Conservation (phyloP, 2,888 invertebrate genomes). For the Brenthis daphne region DNA sequence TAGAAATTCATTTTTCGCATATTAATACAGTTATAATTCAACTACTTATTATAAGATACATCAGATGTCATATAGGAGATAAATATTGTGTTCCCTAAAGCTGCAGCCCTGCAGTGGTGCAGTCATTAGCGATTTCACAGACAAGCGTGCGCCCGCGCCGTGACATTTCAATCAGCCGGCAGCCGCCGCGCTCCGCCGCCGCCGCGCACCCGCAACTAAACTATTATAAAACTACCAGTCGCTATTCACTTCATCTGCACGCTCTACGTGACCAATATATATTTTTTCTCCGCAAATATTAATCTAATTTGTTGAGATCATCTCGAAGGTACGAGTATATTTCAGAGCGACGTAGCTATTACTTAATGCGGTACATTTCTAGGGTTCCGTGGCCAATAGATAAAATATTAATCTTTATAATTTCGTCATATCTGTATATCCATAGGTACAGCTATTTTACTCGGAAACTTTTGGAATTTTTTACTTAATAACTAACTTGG, state of each 20-base stretch:
- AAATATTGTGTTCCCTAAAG: not conserved
- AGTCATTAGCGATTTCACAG: constrained; percentile 47
- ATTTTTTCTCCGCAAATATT: constrained; percentile 2
- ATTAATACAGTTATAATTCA: too few relatives aligned
- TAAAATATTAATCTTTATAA: too few relatives aligned
- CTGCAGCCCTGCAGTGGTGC: constrained; percentile 17
- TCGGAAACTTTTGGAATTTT: too few relatives aligned
- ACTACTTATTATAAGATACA: not conserved
- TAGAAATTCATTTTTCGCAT: too few relatives aligned
- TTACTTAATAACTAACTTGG: too few relatives aligned
- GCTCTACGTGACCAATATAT: constrained; percentile 3
- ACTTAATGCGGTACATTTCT: too few relatives aligned
- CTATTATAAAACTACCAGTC: constrained; percentile 14
- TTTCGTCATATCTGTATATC: too few relatives aligned
- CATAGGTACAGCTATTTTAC: too few relatives aligned
- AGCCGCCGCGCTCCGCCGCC: constrained; percentile 13
- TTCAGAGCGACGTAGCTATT: not conserved
- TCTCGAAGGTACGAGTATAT: not conserved
- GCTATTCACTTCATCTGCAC: constrained; percentile 8
- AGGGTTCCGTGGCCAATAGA: too few relatives aligned
- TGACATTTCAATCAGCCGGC: constrained; percentile 30
- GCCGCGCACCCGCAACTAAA: constrained; percentile 4
- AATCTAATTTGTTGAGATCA: constrained; percentile 17
- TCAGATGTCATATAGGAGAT: not conserved
- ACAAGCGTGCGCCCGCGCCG: constrained; percentile 33